Evolutionary conservation across 2,888 invertebrate genomes (phyloP), one percentile per base, ranked within the genome.

Genomic region (Thelaira solivaga): DNA sequence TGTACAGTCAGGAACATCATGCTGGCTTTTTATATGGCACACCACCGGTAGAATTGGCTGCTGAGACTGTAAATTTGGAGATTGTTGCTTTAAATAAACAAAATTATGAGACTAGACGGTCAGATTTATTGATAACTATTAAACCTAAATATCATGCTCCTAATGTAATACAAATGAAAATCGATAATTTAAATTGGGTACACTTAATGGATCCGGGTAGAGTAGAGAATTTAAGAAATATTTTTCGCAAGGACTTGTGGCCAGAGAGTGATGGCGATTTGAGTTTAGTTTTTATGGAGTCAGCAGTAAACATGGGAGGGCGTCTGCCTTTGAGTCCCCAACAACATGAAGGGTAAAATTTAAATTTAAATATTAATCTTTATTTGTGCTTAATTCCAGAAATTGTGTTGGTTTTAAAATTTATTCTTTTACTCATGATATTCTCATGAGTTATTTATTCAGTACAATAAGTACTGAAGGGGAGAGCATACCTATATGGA

Each of bases 141-240:
- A 90, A 90, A 2, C 91, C 92, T 13, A 95, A 94, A 84, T 92
- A 91, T 81, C 91, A 93, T 79, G 93, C 95, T 0, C 92, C 91
- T 45, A 93, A 94, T 85, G 93, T 96, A 84, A 93, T 96, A 4
- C 94, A 96, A 85, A 90, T 97, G 84, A 97, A 97, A 89, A 95
- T 97, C 53, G 94, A 96, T 87, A 97, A 97, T 88, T 89, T 96
- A 22, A 96, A 97, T 85, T 95, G 96, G 64, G 95, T 96, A 81
- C 96, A 97, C 85, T 90, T 97, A 85, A 93, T 97, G 85, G 94
- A 95, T 87, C 91, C 92, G 13, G 92, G 89, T 81, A 91, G 94
- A 71, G 93, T 95, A 89, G 93, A 93, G 34, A 92, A 92, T 31
- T 89, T 97, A 4, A 92, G 95, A 80, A 93, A 95, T 82, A 93